These are phyloP conservation scores for Drosophila baimaii DNA, from an alignment of 1,140 invertebrate species.

Conservation along the genomic window DNA sequence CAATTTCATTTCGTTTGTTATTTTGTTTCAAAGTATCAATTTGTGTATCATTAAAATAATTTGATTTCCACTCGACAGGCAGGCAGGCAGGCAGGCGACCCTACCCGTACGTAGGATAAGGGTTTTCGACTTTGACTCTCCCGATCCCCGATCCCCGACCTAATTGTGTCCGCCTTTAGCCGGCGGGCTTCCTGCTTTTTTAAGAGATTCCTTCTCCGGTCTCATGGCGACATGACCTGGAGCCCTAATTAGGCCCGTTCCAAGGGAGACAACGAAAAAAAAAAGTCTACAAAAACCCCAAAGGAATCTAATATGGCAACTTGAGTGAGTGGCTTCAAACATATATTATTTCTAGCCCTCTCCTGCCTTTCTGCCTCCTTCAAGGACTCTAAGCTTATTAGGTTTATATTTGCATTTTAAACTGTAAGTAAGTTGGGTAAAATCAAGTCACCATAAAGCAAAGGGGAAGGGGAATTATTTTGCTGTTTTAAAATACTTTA, in stretches of 20 bases:
- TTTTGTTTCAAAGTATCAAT: conserved; percentile 82
- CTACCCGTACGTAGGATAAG: conserved; percentile 18
- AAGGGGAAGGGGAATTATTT: background rate
- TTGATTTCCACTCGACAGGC: conserved; percentile 70
- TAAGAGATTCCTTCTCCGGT: conserved; percentile 21
- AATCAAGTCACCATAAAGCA: background rate
- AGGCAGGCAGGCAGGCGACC: conserved; percentile 29
- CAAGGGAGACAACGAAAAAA: background rate
- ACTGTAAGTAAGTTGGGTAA: background rate
- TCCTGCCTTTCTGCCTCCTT: too few relatives aligned
- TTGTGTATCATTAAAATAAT: conserved; percentile 83
- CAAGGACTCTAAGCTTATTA: conserved; percentile 21
- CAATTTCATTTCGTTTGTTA: conserved; percentile 80
- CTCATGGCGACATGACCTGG: conserved; percentile 36
- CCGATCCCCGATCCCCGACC: background rate
- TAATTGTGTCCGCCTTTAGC: conserved; percentile 36
- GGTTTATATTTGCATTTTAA: conserved; percentile 9
- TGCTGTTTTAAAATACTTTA: too few relatives aligned
- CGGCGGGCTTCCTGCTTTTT: conserved; percentile 16
- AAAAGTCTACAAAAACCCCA: too few relatives aligned
- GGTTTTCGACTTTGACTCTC: conserved; percentile 2
- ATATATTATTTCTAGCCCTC: conserved; percentile 23
- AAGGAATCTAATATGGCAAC: conserved; percentile 34
- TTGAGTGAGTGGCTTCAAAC: conserved; percentile 12
- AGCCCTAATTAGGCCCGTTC: conserved; percentile 58